phyloP scores from a whole-genome alignment of 2,888 invertebrate genomes.

The Hyppa rectilinea region DNA sequence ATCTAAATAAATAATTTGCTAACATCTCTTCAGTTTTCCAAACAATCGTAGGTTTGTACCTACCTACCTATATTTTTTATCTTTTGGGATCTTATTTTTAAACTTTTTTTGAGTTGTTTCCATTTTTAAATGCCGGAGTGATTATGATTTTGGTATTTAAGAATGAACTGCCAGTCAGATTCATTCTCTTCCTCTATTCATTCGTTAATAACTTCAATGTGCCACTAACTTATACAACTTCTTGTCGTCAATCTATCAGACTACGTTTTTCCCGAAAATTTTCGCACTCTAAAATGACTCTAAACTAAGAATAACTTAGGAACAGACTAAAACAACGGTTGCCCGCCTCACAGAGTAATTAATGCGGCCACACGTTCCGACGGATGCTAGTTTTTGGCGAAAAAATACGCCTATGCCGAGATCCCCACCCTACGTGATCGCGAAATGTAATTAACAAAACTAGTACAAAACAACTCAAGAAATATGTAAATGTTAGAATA shows the following conservation, averaged over 20 bases:
- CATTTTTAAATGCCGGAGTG: background rate
- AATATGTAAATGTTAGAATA: constrained; percentile 11
- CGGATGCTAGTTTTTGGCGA: constrained; percentile 83
- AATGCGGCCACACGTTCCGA: constrained; percentile 80
- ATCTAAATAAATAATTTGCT: constrained; percentile 20
- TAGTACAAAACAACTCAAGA: constrained; percentile 24
- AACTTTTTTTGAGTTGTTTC: no score
- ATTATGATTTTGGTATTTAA: background rate
- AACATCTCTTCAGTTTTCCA: background rate
- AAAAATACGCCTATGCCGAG: constrained; percentile 86
- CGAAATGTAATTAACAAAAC: constrained; percentile 47
- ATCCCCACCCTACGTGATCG: constrained; percentile 47
- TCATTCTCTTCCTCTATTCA: background rate
- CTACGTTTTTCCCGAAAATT: background rate
- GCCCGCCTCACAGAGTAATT: constrained; percentile 66
- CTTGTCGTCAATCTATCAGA: background rate
- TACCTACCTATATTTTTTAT: background rate
- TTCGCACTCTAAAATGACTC: constrained; percentile 10
- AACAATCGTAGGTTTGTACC: no score
- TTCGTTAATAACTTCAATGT: background rate
- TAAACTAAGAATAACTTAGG: constrained; percentile 36
- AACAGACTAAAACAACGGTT: constrained; percentile 55
- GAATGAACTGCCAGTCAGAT: background rate
- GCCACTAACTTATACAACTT: background rate
- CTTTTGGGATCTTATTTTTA: background rate